phyloP scores from a whole-genome alignment of 2,113 vertebrate species.

The Conger conger region DNA sequence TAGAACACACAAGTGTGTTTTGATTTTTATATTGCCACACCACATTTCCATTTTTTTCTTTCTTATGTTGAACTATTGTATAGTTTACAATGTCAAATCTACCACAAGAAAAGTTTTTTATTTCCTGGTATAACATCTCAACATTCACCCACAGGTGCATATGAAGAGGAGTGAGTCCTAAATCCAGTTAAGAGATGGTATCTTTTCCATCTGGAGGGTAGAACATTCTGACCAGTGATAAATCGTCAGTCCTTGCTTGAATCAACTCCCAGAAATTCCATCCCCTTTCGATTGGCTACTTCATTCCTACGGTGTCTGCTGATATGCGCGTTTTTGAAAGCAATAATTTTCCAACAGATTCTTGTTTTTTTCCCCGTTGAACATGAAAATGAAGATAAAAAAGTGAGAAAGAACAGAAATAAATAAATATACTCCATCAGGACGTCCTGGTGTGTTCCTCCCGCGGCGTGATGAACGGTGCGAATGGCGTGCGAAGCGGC shows the following conservation, averaged over 20 bases:
- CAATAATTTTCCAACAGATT: too few species aligned
- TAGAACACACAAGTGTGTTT: too few species aligned
- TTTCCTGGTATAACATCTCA: background rate
- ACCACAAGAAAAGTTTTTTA: background rate
- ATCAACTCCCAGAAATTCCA: background rate
- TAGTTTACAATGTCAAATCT: background rate
- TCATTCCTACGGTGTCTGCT: background rate
- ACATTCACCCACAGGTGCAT: background rate
- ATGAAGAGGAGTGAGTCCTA: background rate
- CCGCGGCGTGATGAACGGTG: background rate
- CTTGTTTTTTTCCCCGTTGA: background rate
- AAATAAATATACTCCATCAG: conserved; percentile 21
- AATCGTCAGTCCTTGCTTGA: background rate
- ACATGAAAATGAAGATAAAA: background rate
- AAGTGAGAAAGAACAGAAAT: background rate
- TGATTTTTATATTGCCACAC: too few species aligned
- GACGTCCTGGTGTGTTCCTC: conserved; percentile 18
- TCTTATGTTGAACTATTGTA: background rate
- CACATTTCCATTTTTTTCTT: too few species aligned
- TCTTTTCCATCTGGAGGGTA: background rate
- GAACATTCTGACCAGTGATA: background rate
- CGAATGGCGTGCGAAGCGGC: background rate
- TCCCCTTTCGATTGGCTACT: background rate
- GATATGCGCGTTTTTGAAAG: background rate
- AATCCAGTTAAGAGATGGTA: background rate